Conservation (phyloP, 2,888 invertebrate species). For the Leptothorax acervorum region DNA sequence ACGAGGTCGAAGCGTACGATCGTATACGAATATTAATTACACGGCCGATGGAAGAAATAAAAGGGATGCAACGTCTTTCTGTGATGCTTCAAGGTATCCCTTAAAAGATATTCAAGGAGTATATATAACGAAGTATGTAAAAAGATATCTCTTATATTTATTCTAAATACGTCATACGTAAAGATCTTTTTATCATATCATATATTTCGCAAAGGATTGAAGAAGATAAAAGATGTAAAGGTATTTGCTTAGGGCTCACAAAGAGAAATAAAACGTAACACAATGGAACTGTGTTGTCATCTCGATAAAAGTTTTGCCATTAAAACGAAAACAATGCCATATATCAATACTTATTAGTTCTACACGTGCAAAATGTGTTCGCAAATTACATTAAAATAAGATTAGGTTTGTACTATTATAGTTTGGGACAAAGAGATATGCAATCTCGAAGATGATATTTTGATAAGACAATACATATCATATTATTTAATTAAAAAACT, state of each 20-base stretch:
- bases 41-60: background rate
- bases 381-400: background rate
- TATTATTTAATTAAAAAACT: slow-evolving; percentile 16
- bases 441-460: slow-evolving; percentile 31
- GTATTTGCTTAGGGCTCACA: background rate
- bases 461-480: background rate
- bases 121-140: background rate
- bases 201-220: background rate
- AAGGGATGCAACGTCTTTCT: background rate
- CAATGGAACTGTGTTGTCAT: background rate
- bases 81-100: background rate
- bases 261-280: background rate
- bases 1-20: background rate
- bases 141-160: background rate
- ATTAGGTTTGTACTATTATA: background rate
- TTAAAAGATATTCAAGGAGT: background rate
- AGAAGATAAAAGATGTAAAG: background rate
- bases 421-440: background rate
- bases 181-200: background rate
- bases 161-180: background rate
- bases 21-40: background rate
- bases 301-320: background rate
- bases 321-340: slow-evolving; percentile 17
- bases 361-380: background rate
- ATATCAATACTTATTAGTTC: slow-evolving; percentile 22